Conservation (phyloP, 2,113 vertebrate genomes). For the Actenoides lindsayi region DNA sequence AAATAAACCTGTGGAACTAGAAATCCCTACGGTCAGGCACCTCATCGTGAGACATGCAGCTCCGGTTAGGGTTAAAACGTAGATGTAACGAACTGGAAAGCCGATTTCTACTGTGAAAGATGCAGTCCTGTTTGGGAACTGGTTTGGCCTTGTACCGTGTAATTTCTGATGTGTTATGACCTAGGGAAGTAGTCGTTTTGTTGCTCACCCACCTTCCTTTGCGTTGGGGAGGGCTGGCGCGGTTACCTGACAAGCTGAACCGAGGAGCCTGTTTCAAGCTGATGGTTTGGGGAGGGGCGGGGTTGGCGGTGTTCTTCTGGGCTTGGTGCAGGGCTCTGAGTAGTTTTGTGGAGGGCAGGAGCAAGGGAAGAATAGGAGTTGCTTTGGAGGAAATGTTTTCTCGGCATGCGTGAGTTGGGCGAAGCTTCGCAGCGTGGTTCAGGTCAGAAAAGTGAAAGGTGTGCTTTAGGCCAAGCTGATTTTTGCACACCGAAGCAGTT, state of each 20-base stretch:
- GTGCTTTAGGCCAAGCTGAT: not conserved
- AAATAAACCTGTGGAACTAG: not conserved
- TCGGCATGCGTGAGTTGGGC: not conserved
- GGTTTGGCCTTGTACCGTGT: not conserved
- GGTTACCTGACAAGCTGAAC: not conserved
- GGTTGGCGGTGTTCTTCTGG: not conserved
- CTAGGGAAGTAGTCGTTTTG: not conserved
- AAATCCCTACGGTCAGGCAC: accelerated
- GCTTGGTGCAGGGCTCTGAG: not conserved
- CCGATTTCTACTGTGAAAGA: not conserved
- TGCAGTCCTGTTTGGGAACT: not conserved
- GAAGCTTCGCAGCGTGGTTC: not conserved
- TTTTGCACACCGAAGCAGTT: not conserved
- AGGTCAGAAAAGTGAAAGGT: not conserved
- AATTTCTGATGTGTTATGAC: not conserved
- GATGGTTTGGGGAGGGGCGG: not conserved
- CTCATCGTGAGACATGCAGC: accelerated
- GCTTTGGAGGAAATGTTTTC: not conserved
- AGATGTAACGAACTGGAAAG: not conserved
- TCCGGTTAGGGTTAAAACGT: not conserved
- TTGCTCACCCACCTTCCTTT: not conserved
- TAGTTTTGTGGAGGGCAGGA: not conserved
- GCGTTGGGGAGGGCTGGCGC: not conserved
- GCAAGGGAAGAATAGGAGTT: not conserved
- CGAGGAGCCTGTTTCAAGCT: not conserved